Conservation (phyloP, 2,797 vertebrate genomes). For the Heliangelus exortis region DNA sequence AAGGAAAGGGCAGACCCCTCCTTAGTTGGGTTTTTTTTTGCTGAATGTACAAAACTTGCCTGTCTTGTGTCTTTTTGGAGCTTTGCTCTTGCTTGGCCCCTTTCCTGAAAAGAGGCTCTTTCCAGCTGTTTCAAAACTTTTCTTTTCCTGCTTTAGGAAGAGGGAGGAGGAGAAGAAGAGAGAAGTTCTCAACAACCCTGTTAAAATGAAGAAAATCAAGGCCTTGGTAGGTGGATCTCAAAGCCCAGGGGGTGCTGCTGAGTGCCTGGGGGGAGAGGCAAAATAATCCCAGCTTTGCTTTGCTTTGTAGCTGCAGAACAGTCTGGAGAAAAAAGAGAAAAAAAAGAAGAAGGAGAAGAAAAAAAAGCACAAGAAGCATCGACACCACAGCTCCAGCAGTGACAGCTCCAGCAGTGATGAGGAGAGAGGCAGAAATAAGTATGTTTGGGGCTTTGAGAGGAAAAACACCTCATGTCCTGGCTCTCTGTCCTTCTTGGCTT, state of each 20-base stretch:
- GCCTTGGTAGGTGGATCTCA: slow-evolving; percentile 82
- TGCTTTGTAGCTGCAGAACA: slow-evolving; percentile 86
- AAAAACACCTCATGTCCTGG: neutral
- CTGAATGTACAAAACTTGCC: neutral
- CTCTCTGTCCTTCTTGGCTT: fast-evolving
- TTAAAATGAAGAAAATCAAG: slow-evolving; percentile 98
- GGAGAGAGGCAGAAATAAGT: slow-evolving; percentile 73
- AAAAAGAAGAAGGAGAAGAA: slow-evolving; percentile 86
- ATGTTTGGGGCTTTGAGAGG: neutral
- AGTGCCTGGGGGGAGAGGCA: too few relatives aligned
- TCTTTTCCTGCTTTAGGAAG: slow-evolving; percentile 80
- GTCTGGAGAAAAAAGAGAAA: slow-evolving; percentile 90
- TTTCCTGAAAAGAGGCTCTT: fast-evolving
- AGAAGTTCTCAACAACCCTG: slow-evolving; percentile 92
- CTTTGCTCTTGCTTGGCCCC: neutral
- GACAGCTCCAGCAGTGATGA: slow-evolving; percentile 78
- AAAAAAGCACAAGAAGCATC: slow-evolving; percentile 85
- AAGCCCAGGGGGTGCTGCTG: neutral
- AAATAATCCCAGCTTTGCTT: neutral
- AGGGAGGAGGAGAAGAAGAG: slow-evolving; percentile 94
- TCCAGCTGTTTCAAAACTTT: neutral
- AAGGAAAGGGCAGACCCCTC: neutral
- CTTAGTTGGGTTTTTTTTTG: neutral
- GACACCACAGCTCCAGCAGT: slow-evolving; percentile 82
- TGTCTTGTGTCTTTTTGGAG: neutral